Base-by-base conservation (phyloP, 1,140 invertebrate species). In the Patella vulgata region DNA sequence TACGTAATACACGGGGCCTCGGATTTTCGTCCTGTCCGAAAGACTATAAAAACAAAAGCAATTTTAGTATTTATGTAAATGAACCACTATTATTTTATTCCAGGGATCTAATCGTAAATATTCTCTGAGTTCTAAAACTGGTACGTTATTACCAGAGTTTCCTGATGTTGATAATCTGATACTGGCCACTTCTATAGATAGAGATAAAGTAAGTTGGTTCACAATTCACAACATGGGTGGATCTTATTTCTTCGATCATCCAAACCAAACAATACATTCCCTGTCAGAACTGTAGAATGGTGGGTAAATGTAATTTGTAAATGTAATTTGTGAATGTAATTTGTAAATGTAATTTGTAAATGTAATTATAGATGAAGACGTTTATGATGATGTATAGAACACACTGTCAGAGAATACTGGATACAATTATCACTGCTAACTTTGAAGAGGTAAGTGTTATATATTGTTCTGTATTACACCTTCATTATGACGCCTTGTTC, bases 311-410 rank as follows among this genome's bases (percentile, higher is more conserved):
- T 40, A 40, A 11, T 11, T 40, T 11, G 39, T 40, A 40, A 40
- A 40, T 40, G n/a, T 40, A 40, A 40, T n/a, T 40, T 40, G 9
- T 40, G 9, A 40, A 40, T 9, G 39, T n/a, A 40, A n/a, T 40
- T 40, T 40, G 9, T 40, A 9, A 40, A 40, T 40, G n/a, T 40
- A 40, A 40, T n/a, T 40, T 40, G 9, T 11, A 40, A 40, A 40
- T 11, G n/a, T 40, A 9, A 40, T 60, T 64, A 8, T 69, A 87
- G 82, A 80, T 87, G 63, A 67, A 75, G 23, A 87, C 86, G 1
- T 87, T 88, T 62, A 73, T 87, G 3, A 84, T 87, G 80, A 88
- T 88, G 86, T 88, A 88, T 66, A 69, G 86, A 23, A 85, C 86
- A 3, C 87, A 88, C 71, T 88, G 86, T 69, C 87, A 88, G 63